Evolutionary conservation across 2,797 vertebrate genomes (phyloP).

Genomic region (Tympanoctomys barrerae): DNA sequence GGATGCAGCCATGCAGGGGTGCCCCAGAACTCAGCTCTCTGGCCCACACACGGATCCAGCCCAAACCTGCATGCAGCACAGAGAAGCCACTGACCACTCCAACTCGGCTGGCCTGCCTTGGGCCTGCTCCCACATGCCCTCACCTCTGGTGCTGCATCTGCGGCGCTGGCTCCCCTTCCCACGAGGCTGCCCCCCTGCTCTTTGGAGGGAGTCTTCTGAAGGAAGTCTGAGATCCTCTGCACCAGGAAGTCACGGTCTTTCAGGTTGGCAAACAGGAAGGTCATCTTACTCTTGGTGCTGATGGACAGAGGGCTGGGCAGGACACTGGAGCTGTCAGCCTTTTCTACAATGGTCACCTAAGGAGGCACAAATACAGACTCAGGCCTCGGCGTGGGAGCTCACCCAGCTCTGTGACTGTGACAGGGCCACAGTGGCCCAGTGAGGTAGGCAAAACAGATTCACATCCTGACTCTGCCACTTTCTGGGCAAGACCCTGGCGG

Average conservation of each 20-base stretch:
- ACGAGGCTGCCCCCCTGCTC: slow-evolving; percentile 53
- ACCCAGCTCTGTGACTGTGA: too few relatives aligned
- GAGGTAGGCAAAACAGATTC: background rate
- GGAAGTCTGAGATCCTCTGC: slow-evolving; percentile 97
- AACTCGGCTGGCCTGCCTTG: background rate
- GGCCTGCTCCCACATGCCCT: background rate
- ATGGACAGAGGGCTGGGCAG: slow-evolving; percentile 98
- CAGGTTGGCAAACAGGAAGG: slow-evolving; percentile 98
- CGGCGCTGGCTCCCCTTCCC: slow-evolving; percentile 86
- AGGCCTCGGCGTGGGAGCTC: background rate
- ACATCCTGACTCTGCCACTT: background rate
- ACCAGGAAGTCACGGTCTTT: slow-evolving; percentile 98
- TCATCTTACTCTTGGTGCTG: slow-evolving; percentile 99
- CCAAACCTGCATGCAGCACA: background rate
- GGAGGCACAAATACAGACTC: slow-evolving; percentile 40
- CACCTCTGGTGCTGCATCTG: slow-evolving; percentile 76
- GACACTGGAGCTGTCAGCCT: slow-evolving; percentile 97
- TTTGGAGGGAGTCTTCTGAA: slow-evolving; percentile 95
- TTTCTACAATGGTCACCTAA: slow-evolving; percentile 98
- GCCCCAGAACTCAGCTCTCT: background rate
- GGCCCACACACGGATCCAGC: rapidly evolving
- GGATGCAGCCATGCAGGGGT: rapidly evolving
- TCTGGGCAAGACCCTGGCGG: rapidly evolving
- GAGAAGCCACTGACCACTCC: background rate
- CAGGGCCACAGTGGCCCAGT: background rate